Conservation (phyloP, 2,113 vertebrate genomes). For the Dipodomys ordii region DNA sequence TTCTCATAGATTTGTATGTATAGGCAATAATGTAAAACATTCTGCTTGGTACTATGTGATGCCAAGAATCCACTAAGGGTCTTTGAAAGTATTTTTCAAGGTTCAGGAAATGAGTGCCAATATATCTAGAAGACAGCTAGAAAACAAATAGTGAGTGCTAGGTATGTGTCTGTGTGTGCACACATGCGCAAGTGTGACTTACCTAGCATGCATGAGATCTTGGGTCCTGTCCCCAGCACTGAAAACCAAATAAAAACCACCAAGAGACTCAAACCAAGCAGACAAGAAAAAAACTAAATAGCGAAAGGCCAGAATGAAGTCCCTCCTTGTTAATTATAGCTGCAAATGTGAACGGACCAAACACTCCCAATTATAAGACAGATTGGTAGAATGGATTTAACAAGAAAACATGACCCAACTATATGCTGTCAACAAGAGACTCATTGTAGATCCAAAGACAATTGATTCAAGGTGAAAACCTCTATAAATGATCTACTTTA, state of each 20-base stretch:
- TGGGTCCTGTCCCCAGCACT: not conserved
- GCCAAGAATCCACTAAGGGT: not conserved
- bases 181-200: too few relatives aligned
- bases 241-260: too few relatives aligned
- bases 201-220: too few relatives aligned
- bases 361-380: not conserved
- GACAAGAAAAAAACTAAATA: not conserved
- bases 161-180: too few relatives aligned
- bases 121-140: not conserved
- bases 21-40: not conserved
- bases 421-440: not conserved
- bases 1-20: not conserved
- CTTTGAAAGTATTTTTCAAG: not conserved
- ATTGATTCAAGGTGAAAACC: not conserved
- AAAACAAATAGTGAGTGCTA: not conserved
- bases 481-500: not conserved
- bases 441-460: slow-evolving; percentile 23
- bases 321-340: not conserved
- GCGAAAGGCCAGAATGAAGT: not conserved
- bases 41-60: not conserved
- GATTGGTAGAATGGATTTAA: not conserved
- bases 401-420: not conserved
- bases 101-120: not conserved
- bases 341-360: not conserved
- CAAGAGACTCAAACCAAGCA: not conserved